Conservation (phyloP, 1,140 invertebrate genomes). For the Chelonus insularis region DNA sequence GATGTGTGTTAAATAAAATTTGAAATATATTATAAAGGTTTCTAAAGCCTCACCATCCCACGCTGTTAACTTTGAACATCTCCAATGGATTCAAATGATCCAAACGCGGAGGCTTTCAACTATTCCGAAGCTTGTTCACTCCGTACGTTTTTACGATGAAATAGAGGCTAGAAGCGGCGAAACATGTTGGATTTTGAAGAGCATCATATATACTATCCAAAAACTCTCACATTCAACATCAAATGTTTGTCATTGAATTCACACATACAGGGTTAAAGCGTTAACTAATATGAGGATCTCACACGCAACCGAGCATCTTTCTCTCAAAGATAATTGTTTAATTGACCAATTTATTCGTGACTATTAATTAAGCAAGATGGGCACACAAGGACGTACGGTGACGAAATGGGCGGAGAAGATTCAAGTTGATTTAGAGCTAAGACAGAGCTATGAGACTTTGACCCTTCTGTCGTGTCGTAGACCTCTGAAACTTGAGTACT, state of each 20-base stretch:
- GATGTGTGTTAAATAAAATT: too few relatives aligned
- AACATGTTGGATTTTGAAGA: neutral
- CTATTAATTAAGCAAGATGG: slow-evolving; percentile 26
- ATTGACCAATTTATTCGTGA: slow-evolving; percentile 30
- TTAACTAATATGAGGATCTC: neutral
- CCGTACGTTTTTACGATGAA: neutral
- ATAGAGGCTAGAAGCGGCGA: too few relatives aligned
- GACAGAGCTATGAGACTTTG: slow-evolving; percentile 3
- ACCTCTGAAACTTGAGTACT: slow-evolving; percentile 9
- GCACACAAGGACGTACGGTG: slow-evolving; percentile 17
- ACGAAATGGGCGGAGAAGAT: slow-evolving; percentile 22
- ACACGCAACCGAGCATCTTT: neutral
- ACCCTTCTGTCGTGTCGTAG: slow-evolving; percentile 7
- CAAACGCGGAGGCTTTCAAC: too few relatives aligned
- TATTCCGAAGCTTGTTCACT: neutral
- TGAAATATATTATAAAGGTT: too few relatives aligned
- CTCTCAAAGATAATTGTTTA: slow-evolving; percentile 24
- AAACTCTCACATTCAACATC: neutral
- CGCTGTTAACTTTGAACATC: too few relatives aligned
- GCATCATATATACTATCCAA: neutral
- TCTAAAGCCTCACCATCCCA: too few relatives aligned
- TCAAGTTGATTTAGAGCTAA: slow-evolving; percentile 10
- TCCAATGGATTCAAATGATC: too few relatives aligned
- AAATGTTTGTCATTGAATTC: neutral
- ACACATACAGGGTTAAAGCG: neutral